phyloP scores from a whole-genome alignment of 2,797 vertebrate species.

The Gymnopithys bicolor region DNA sequence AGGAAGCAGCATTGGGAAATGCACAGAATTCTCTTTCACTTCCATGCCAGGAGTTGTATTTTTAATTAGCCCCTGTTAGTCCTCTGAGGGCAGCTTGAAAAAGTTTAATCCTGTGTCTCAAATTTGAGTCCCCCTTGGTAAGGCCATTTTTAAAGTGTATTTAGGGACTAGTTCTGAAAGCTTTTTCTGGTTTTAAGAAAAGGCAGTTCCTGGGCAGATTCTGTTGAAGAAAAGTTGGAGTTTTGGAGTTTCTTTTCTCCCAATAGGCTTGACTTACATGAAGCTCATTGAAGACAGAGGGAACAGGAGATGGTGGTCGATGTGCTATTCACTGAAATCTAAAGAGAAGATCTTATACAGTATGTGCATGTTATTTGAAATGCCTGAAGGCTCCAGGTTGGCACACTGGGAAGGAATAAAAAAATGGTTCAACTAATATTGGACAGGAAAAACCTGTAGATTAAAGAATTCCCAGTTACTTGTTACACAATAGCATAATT shows the following conservation, averaged over 20 bases:
- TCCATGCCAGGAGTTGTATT: slow-evolving; percentile 54
- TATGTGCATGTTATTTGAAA: not conserved
- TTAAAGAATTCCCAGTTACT: not conserved
- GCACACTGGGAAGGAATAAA: not conserved
- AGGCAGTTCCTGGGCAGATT: not conserved
- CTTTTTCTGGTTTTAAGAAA: not conserved
- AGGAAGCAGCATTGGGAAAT: slow-evolving; percentile 64
- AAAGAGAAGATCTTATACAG: not conserved
- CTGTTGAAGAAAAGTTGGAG: not conserved
- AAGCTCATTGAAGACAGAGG: not conserved
- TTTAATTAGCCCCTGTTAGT: slow-evolving; percentile 43
- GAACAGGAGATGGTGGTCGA: not conserved
- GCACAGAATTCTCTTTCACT: slow-evolving; percentile 60
- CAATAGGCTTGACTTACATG: not conserved
- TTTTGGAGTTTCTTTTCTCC: not conserved
- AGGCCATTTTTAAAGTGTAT: not conserved
- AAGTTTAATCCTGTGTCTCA: not conserved
- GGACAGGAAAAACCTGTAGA: not conserved
- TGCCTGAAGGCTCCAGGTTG: not conserved
- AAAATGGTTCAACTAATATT: not conserved
- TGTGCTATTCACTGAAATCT: not conserved
- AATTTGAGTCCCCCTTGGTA: not conserved
- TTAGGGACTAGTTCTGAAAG: not conserved
- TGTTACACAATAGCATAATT: not conserved
- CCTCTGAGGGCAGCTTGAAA: not conserved